Percentiles rank a stretch among this genome's conserved stretches.
Conservation (phyloP, 2,113 vertebrate species). For the Numenius arquata region DNA sequence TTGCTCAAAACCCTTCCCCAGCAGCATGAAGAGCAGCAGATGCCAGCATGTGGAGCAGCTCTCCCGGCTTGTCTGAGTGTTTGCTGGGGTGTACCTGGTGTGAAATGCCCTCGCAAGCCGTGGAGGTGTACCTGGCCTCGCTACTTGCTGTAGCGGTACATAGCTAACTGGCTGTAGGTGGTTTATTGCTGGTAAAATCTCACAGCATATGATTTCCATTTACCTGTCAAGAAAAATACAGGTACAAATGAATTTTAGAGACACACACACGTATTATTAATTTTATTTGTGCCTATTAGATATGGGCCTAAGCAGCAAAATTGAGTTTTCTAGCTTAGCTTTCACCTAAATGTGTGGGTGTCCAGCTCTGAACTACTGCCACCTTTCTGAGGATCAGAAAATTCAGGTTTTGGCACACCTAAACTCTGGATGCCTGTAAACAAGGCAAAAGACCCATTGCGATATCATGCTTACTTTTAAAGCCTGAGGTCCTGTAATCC, state of each 20-base stretch:
- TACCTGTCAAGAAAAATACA: conserved; percentile 51
- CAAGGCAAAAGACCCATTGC: background rate
- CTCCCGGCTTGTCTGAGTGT: fast-evolving
- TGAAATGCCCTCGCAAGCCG: background rate
- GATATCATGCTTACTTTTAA: background rate
- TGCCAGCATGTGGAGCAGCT: background rate
- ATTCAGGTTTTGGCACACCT: background rate
- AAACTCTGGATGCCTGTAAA: background rate
- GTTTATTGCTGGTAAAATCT: conserved; percentile 39
- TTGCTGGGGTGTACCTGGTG: fast-evolving
- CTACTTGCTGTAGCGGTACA: background rate
- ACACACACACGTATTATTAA: conserved; percentile 54
- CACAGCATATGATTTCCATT: conserved; percentile 12
- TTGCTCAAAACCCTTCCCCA: background rate
- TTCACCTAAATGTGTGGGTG: background rate
- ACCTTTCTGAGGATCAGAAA: conserved; percentile 3
- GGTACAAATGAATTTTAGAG: conserved; percentile 56
- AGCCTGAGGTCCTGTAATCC: background rate
- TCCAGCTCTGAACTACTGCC: conserved; percentile 4
- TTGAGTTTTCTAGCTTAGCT: background rate
- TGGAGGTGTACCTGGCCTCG: background rate
- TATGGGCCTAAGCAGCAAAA: background rate
- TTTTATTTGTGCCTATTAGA: conserved; percentile 58
- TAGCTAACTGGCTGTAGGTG: conserved; percentile 16
- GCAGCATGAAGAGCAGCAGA: fast-evolving